These are phyloP conservation scores for Nibea albiflora DNA, from an alignment of 2,113 vertebrate species.

Conservation along the genomic window DNA sequence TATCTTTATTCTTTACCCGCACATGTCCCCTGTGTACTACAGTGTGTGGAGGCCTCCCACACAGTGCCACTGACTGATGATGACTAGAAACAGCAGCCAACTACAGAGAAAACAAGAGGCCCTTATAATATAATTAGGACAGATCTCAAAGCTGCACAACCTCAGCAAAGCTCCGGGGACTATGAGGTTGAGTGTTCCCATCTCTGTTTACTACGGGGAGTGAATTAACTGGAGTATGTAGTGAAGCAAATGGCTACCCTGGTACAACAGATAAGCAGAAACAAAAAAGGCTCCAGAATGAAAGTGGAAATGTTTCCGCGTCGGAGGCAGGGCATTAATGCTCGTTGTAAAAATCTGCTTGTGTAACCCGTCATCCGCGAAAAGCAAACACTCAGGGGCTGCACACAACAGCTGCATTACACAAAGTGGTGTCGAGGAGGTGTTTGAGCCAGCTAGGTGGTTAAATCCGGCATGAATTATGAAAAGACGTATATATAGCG, in stretches of 20 bases:
- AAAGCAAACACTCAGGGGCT: neutral
- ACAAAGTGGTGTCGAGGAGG: neutral
- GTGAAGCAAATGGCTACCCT: constrained; percentile 56
- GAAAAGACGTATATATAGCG: constrained; percentile 33
- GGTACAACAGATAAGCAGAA: constrained; percentile 60
- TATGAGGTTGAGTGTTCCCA: constrained; percentile 61
- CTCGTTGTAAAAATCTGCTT: constrained; percentile 43
- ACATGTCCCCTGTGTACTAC: constrained; percentile 39
- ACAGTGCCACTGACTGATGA: constrained; percentile 69
- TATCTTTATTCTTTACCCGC: constrained; percentile 63
- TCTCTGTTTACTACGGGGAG: constrained; percentile 69
- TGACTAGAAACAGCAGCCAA: constrained; percentile 65
- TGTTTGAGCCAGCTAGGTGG: constrained; percentile 18
- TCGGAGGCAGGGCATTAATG: constrained; percentile 37
- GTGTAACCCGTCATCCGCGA: constrained; percentile 27
- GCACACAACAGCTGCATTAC: constrained; percentile 33
- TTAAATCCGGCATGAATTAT: constrained; percentile 50
- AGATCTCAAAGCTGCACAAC: constrained; percentile 65
- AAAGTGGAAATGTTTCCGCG: constrained; percentile 33
- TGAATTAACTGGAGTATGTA: constrained; percentile 71
- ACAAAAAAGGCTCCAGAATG: constrained; percentile 40
- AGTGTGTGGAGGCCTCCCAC: constrained; percentile 68
- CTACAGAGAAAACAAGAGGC: constrained; percentile 66
- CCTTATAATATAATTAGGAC: constrained; percentile 76
- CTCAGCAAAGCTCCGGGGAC: constrained; percentile 68